These are phyloP conservation scores for Ornithoptera alexandrae DNA, from an alignment of 2,888 invertebrate species.

Conservation along the genomic window DNA sequence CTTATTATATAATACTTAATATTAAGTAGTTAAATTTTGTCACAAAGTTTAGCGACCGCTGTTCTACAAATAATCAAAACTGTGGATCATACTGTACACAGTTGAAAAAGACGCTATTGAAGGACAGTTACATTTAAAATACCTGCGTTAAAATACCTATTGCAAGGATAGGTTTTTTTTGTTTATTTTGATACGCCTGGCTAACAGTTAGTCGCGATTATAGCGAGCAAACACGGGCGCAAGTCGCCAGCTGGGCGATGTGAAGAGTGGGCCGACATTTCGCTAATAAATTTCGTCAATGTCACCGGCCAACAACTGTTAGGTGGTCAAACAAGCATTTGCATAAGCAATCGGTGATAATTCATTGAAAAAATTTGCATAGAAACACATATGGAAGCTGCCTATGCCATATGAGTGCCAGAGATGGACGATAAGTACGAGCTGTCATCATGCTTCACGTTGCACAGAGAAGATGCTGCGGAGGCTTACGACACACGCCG, in stretches of 20 bases:
- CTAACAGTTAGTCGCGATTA: conserved; percentile 43
- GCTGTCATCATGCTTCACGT: too few species aligned
- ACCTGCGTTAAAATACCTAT: neutral
- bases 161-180: neutral
- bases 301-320: conserved; percentile 23
- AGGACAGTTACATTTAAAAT: too few species aligned
- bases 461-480: too few species aligned
- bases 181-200: conserved; percentile 34
- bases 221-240: conserved; percentile 61
- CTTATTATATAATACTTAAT: too few species aligned
- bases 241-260: conserved; percentile 44
- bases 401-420: neutral
- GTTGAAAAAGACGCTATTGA: too few species aligned
- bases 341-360: conserved; percentile 19
- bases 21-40: too few species aligned
- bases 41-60: too few species aligned
- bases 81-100: too few species aligned
- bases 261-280: conserved; percentile 41
- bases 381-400: neutral
- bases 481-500: too few species aligned
- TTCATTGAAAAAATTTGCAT: neutral
- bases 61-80: too few species aligned
- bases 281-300: conserved; percentile 47
- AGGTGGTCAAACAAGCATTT: conserved; percentile 23
- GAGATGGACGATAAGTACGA: too few species aligned